Percentiles rank a stretch among this genome's conserved stretches.
These are phyloP conservation scores for Bursaphelenchus okinawaensis DNA, from an alignment of 2,888 invertebrate genomes.

Conservation along the genomic window DNA sequence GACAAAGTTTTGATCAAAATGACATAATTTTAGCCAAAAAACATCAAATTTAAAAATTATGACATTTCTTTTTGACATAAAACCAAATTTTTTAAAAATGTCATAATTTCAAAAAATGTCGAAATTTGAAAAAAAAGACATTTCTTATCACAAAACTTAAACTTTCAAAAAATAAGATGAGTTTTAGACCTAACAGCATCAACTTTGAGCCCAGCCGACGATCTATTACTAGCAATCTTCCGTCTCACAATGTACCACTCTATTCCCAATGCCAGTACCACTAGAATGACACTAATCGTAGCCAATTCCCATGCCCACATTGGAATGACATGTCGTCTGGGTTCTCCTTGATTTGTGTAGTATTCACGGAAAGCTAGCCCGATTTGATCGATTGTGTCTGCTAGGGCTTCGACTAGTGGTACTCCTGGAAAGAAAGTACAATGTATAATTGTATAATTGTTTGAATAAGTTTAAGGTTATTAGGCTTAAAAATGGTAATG, in stretches of 20 bases:
- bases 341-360: conserved; percentile 35
- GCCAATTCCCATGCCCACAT: conserved; percentile 35
- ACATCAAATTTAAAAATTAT: too few species aligned
- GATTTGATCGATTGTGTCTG: conserved; percentile 39
- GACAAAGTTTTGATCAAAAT: too few species aligned
- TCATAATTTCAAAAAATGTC: too few species aligned
- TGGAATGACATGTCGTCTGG: conserved; percentile 37
- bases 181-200: conserved; percentile 45
- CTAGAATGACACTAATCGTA: conserved; percentile 27
- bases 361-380: conserved; percentile 42
- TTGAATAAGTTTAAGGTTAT: too few species aligned
- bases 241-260: conserved; percentile 51
- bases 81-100: too few species aligned
- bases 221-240: conserved; percentile 46
- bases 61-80: too few species aligned
- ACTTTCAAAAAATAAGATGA: conserved; percentile 44
- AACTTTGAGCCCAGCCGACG: conserved; percentile 33
- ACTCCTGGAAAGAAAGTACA: conserved; percentile 16
- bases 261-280: conserved; percentile 37
- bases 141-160: too few species aligned
- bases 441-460: too few species aligned
- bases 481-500: too few species aligned
- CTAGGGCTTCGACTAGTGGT: conserved; percentile 21
- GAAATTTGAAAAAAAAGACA: too few species aligned
- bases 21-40: too few species aligned